Evolutionary conservation across 1,140 invertebrate genomes (phyloP).

Genomic region (Habropoda laboriosa): DNA sequence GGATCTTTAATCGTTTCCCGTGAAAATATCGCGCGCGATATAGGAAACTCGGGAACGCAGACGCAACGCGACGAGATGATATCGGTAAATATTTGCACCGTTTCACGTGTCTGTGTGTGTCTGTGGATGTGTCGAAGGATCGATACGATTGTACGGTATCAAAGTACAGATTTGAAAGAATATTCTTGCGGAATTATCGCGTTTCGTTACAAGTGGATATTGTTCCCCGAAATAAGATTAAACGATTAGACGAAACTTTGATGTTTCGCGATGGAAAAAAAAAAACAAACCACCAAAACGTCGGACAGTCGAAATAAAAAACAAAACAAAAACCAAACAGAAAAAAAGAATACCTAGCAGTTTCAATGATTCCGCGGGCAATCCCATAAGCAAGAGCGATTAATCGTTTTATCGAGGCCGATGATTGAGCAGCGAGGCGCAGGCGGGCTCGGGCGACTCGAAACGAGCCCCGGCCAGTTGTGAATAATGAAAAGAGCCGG

Average conservation of each 20-base stretch:
- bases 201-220: too few species aligned
- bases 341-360: too few species aligned
- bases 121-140: not conserved
- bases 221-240: too few species aligned
- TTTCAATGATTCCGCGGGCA: not conserved
- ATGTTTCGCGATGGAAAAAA: not conserved
- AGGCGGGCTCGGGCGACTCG: not conserved
- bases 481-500: slow-evolving; percentile 13
- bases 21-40: slow-evolving; percentile 11
- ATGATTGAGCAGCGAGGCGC: not conserved
- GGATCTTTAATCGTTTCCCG: slow-evolving; percentile 25
- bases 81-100: slow-evolving; percentile 29
- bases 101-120: too few species aligned
- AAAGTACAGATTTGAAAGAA: too few species aligned
- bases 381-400: not conserved
- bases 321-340: too few species aligned
- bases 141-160: not conserved
- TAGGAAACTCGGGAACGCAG: not conserved
- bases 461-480: not conserved
- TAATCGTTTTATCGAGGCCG: not conserved
- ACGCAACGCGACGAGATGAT: not conserved
- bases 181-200: not conserved
- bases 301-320: not conserved
- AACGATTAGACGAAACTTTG: too few species aligned
- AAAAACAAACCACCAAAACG: too few species aligned